Percentiles rank a stretch among this genome's conserved stretches.
phyloP scores from a whole-genome alignment of 64 coral and sea anemone genomes.

The Acropora yongei region DNA sequence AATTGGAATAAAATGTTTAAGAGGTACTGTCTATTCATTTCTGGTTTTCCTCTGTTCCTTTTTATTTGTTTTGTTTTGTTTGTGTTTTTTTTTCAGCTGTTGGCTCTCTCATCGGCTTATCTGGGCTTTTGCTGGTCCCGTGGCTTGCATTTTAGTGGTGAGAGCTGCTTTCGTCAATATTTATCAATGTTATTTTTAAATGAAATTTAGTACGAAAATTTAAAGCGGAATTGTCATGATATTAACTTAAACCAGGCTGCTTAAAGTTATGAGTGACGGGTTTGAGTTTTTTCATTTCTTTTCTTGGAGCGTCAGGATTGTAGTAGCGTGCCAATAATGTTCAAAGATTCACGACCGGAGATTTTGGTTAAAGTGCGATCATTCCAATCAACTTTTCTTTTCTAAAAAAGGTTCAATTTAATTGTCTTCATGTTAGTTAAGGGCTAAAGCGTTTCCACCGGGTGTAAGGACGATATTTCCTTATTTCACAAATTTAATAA shows the following conservation, averaged over 20 bases:
- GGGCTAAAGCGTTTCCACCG: no score
- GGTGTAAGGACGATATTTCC: no score
- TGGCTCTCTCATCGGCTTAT: conserved; percentile 64
- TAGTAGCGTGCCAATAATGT: no score
- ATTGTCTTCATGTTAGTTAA: no score
- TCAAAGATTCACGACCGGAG: no score
- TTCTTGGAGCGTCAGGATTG: neutral
- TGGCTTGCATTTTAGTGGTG: conserved; percentile 52
- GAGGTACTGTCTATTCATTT: neutral
- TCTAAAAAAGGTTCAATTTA: no score
- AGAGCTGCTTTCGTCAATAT: neutral
- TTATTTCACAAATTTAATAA: no score
- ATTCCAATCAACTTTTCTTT: no score
- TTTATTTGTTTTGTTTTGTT: neutral
- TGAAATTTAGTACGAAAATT: no score
- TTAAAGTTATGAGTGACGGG: neutral
- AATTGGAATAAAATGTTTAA: no score
- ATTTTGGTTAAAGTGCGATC: no score
- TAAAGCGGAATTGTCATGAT: neutral
- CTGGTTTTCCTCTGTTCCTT: neutral
- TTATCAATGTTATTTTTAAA: neutral
- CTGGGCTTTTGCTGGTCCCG: conserved; percentile 75
- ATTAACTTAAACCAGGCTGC: neutral
- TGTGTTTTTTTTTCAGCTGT: conserved; percentile 2
- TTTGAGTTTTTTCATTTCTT: neutral